A percentile compares a stretch with the other conserved stretches of the same genome.
These are phyloP conservation scores for Boloria selene DNA, from an alignment of 2,888 invertebrate species.

Conservation along the genomic window DNA sequence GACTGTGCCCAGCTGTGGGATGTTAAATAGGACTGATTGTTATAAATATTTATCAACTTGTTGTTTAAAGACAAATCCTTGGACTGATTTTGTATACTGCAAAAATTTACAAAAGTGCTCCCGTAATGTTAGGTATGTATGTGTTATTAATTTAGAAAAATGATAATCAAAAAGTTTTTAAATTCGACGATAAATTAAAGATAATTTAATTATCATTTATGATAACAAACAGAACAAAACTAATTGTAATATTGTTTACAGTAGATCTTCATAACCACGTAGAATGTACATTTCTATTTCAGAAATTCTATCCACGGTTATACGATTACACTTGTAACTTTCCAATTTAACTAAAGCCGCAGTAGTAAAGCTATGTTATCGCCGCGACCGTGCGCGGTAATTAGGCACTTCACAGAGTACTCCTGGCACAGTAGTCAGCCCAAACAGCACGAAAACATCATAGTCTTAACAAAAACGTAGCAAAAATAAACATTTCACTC, in stretches of 20 bases:
- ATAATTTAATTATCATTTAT: not conserved
- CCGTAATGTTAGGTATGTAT: too few species aligned
- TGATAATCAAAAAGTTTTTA: too few species aligned
- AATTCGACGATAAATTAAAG: too few species aligned
- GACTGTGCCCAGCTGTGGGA: too few species aligned
- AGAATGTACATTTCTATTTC: slow-evolving; percentile 8
- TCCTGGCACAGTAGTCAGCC: slow-evolving; percentile 22
- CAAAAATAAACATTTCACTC: slow-evolving; percentile 28
- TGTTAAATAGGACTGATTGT: too few species aligned
- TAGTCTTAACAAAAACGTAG: slow-evolving; percentile 1
- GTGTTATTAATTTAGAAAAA: too few species aligned
- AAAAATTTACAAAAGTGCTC: too few species aligned
- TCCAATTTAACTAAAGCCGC: slow-evolving; percentile 13
- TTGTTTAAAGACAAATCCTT: too few species aligned
- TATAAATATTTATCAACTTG: too few species aligned
- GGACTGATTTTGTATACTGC: too few species aligned
- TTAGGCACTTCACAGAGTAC: slow-evolving; percentile 23
- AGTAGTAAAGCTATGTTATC: slow-evolving; percentile 22
- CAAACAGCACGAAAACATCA: slow-evolving; percentile 15
- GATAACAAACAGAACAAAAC: slow-evolving; percentile 5
- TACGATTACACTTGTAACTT: slow-evolving; percentile 19
- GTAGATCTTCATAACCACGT: not conserved
- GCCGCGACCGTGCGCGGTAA: slow-evolving; percentile 18
- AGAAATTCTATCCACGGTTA: not conserved
- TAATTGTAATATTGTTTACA: not conserved